A percentile compares a stretch with the other conserved stretches of the same genome.
Conservation (phyloP, 2,113 vertebrate species). For the Alethe diademata region DNA sequence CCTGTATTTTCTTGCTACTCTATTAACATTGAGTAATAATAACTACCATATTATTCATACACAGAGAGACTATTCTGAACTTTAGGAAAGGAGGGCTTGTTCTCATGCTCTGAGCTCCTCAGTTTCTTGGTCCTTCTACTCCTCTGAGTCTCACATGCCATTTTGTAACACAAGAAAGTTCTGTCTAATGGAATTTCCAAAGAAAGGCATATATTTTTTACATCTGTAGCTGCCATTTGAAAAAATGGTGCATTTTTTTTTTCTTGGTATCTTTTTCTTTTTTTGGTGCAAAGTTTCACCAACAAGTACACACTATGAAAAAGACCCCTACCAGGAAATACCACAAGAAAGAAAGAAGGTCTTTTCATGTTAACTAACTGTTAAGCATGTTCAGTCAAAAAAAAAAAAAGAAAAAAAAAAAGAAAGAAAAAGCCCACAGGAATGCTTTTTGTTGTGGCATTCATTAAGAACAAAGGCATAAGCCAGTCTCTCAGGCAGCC, state of each 20-base stretch:
- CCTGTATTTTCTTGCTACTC: background rate
- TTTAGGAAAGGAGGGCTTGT: background rate
- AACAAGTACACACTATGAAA: slow-evolving; percentile 15
- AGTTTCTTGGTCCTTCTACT: background rate
- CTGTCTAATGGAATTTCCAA: background rate
- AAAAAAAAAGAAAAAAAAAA: background rate
- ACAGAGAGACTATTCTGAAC: background rate
- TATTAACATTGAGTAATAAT: background rate
- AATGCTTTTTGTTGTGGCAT: slow-evolving; percentile 59
- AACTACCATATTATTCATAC: background rate
- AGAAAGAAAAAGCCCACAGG: background rate
- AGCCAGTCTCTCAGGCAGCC: slow-evolving; percentile 12
- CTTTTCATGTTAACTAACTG: slow-evolving; percentile 57
- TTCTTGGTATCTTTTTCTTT: background rate
- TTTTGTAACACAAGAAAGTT: slow-evolving; percentile 42
- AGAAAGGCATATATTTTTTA: slow-evolving; percentile 36
- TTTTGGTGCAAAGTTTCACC: slow-evolving; percentile 13
- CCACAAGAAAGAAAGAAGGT: slow-evolving; percentile 54
- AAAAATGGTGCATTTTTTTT: background rate
- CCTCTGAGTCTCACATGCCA: background rate
- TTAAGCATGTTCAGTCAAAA: slow-evolving; percentile 10
- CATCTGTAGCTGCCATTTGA: slow-evolving; percentile 7
- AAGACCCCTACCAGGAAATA: slow-evolving; percentile 42
- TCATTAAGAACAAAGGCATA: slow-evolving; percentile 61
- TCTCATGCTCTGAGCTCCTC: background rate